These are phyloP conservation scores for Tenualosa ilisha DNA, from an alignment of 2,797 vertebrate species.

Conservation along the genomic window DNA sequence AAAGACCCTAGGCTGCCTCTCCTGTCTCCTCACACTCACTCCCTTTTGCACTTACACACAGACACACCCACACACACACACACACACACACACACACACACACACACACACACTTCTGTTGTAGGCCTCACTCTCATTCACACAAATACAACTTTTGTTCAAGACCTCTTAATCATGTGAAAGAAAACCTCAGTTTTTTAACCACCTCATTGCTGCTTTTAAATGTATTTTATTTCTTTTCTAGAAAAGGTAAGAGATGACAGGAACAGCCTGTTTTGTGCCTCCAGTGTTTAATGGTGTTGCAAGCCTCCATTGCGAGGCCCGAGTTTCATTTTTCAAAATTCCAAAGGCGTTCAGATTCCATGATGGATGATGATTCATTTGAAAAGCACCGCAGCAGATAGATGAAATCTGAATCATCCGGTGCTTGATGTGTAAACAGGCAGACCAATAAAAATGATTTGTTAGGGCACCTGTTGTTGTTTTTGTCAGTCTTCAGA, in stretches of 20 bases:
- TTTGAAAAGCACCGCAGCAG: background rate
- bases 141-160: background rate
- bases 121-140: conserved; percentile 29
- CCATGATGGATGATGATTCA: background rate
- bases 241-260: background rate
- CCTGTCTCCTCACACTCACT: conserved; percentile 77
- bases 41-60: conserved; percentile 58
- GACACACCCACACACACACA: background rate
- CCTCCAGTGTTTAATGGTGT: background rate
- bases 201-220: conserved; percentile 43
- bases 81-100: conserved; percentile 5
- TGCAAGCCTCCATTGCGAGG: background rate
- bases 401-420: background rate
- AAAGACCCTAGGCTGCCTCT: conserved; percentile 65
- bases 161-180: conserved; percentile 16
- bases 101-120: conserved; percentile 22
- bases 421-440: background rate
- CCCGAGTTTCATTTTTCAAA: background rate
- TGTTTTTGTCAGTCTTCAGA: background rate
- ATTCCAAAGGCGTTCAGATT: conserved; percentile 4
- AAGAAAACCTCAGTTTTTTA: conserved; percentile 5
- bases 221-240: conserved; percentile 64
- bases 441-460: background rate
- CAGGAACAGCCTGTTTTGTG: background rate
- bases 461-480: background rate